Percentiles rank a stretch among this genome's conserved stretches.
Conservation (phyloP, 2,797 vertebrate genomes). For the Phaenicophaeus curvirostris region DNA sequence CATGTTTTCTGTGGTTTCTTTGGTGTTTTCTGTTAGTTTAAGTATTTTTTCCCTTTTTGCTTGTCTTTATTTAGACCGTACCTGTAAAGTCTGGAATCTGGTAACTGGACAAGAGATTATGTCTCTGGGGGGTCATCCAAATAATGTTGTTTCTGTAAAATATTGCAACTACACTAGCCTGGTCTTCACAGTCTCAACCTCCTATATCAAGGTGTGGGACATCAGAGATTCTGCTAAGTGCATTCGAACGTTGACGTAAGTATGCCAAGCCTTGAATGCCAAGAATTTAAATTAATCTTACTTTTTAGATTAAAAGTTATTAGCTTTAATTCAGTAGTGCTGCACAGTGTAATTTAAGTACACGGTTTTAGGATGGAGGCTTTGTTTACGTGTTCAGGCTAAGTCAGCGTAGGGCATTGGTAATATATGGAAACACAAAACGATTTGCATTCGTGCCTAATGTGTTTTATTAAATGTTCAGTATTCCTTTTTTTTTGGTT, state of each 20-base stretch:
- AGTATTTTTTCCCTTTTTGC: background rate
- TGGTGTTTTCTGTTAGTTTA: background rate
- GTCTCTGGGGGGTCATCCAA: constrained; percentile 93
- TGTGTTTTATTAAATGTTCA: background rate
- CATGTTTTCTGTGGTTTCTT: background rate
- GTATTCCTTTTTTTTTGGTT: background rate
- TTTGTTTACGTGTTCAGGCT: background rate
- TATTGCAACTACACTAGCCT: constrained; percentile 91
- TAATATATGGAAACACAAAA: background rate
- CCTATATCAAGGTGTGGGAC: constrained; percentile 97
- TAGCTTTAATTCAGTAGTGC: background rate
- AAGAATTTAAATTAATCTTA: background rate
- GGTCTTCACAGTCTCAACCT: constrained; percentile 93
- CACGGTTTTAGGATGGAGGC: background rate
- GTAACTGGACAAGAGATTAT: constrained; percentile 99
- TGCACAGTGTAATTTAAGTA: background rate
- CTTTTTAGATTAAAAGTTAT: background rate
- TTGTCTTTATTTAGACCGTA: constrained; percentile 84
- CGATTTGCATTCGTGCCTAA: background rate
- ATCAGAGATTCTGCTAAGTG: constrained; percentile 96
- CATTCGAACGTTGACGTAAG: constrained; percentile 92
- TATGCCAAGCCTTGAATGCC: background rate
- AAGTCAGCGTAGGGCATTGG: background rate
- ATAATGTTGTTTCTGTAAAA: constrained; percentile 92
- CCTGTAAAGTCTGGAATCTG: constrained; percentile 98